phyloP scores from a whole-genome alignment of 2,113 vertebrate genomes.

The Campylomormyrus numenius region DNA sequence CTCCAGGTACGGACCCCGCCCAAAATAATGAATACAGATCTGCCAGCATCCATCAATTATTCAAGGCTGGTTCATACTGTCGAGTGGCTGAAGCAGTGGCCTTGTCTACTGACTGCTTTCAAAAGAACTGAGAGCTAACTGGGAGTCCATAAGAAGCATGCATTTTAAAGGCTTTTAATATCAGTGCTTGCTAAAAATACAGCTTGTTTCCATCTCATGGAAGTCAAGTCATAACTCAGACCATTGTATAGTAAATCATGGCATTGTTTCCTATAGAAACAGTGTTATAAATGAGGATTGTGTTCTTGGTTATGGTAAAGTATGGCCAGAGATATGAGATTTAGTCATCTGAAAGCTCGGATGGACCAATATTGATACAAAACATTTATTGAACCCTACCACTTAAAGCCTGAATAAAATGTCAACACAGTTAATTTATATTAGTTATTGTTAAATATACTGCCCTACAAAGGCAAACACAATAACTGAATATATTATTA shows the following conservation, averaged over 20 bases:
- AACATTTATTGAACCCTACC: neutral
- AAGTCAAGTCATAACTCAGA: neutral
- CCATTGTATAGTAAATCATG: neutral
- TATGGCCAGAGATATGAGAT: neutral
- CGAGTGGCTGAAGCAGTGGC: neutral
- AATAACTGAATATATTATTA: neutral
- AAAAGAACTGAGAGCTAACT: neutral
- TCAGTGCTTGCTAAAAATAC: neutral
- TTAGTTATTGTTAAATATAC: neutral
- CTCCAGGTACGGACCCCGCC: slow-evolving; percentile 59
- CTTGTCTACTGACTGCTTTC: neutral
- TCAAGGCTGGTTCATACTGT: neutral
- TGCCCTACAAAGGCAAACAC: neutral
- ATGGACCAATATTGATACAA: neutral
- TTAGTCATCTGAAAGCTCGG: neutral
- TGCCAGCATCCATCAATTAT: neutral
- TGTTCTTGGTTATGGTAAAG: neutral
- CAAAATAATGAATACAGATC: neutral
- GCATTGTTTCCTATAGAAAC: neutral
- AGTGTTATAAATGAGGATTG: neutral
- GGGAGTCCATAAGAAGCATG: neutral
- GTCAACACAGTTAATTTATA: neutral
- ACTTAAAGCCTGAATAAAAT: neutral
- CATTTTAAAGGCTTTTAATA: neutral
- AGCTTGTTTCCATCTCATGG: neutral